Conservation (phyloP, 2,113 vertebrate species). For the Xyrauchen texanus region DNA sequence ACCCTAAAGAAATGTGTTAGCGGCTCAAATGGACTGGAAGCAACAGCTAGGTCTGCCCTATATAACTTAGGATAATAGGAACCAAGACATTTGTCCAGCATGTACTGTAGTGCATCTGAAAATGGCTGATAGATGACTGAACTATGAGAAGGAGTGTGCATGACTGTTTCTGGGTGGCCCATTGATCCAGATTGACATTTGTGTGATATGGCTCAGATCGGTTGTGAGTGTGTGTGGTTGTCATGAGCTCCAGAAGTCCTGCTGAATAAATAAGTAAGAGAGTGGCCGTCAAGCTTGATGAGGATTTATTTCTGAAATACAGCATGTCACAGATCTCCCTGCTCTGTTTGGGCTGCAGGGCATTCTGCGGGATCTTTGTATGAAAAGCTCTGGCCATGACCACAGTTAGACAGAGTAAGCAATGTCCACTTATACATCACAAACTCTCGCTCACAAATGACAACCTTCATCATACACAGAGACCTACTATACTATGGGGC, state of each 20-base stretch:
- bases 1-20: slow-evolving; percentile 17
- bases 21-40: background rate
- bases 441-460: background rate
- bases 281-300: slow-evolving; percentile 35
- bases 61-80: background rate
- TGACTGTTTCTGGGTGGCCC: background rate
- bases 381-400: slow-evolving; percentile 30
- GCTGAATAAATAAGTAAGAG: slow-evolving; percentile 30
- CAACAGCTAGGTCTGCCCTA: background rate
- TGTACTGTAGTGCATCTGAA: background rate
- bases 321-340: slow-evolving; percentile 35
- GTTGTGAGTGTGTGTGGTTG: background rate
- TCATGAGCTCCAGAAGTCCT: slow-evolving; percentile 7
- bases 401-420: slow-evolving; percentile 34
- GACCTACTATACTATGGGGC: background rate
- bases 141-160: slow-evolving; percentile 1
- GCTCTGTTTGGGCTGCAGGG: slow-evolving; percentile 43
- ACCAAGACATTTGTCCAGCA: slow-evolving; percentile 3
- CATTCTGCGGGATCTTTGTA: slow-evolving; percentile 33
- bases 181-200: slow-evolving; percentile 22
- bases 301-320: slow-evolving; percentile 36
- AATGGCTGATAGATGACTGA: background rate
- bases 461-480: background rate
- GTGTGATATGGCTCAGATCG: background rate
- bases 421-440: background rate